Conservation (phyloP, 2,797 vertebrate species). For the Momotus momota region DNA sequence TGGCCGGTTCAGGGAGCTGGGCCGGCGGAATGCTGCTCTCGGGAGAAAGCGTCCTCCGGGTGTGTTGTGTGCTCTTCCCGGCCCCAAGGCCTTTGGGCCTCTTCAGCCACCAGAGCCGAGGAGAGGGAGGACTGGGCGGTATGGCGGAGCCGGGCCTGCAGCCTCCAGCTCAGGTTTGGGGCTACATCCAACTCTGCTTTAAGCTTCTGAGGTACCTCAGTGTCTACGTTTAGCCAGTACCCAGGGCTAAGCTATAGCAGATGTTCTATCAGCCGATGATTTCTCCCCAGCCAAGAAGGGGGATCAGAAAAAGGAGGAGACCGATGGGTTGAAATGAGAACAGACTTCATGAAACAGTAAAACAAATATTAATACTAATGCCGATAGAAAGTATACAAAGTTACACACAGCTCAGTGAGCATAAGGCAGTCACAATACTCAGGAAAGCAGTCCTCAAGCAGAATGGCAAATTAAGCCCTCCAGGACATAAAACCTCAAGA, state of each 20-base stretch:
- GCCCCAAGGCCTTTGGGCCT: not conserved
- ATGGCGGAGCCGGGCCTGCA: fast-evolving
- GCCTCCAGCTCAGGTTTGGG: not conserved
- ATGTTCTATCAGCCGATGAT: not conserved
- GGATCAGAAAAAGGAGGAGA: not conserved
- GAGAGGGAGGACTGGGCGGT: too few relatives aligned
- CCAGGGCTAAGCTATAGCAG: too few relatives aligned
- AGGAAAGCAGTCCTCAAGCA: not conserved
- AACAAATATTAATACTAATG: not conserved
- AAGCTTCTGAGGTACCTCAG: not conserved
- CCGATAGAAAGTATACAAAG: not conserved
- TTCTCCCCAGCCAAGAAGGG: not conserved
- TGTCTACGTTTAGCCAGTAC: not conserved
- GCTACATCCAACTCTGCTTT: fast-evolving
- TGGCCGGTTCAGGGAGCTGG: not conserved
- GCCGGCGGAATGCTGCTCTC: fast-evolving
- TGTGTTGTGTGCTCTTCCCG: too few relatives aligned
- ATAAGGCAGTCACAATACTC: not conserved
- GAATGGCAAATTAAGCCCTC: too few relatives aligned
- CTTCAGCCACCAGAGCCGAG: fast-evolving
- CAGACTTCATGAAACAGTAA: not conserved
- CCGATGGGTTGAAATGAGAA: not conserved
- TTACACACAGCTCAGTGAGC: not conserved
- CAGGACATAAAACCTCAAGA: not conserved
- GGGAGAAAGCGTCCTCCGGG: fast-evolving